These are phyloP conservation scores for Dinothrombium tinctorium DNA, from an alignment of 1,140 invertebrate species.

Conservation along the genomic window DNA sequence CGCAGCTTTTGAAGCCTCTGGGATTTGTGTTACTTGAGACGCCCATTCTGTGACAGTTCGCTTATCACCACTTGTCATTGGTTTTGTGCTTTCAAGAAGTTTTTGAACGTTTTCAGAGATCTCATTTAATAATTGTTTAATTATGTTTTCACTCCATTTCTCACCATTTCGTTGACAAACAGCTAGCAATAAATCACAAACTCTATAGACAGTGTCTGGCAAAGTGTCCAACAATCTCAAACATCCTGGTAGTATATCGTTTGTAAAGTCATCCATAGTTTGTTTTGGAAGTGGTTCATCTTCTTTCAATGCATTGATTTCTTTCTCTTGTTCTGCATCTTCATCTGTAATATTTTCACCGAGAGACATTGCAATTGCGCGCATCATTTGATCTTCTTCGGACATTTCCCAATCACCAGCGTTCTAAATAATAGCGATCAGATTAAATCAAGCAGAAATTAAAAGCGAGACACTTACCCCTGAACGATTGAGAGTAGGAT, in stretches of 20 bases:
- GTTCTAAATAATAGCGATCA: too few species aligned
- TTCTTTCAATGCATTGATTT: constrained; percentile 20
- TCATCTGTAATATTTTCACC: constrained; percentile 23
- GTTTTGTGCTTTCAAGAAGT: constrained; percentile 14
- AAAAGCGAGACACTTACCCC: too few species aligned
- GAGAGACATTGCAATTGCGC: constrained; percentile 45
- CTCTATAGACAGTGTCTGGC: constrained; percentile 55
- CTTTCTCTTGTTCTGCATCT: constrained; percentile 13
- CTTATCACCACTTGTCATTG: constrained; percentile 14
- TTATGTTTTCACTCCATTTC: constrained; percentile 37
- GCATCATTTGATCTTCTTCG: constrained; percentile 43
- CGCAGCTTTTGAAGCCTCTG: constrained; percentile 34
- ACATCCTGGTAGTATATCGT: constrained; percentile 38
- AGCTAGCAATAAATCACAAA: constrained; percentile 53
- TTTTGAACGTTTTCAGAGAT: constrained; percentile 12
- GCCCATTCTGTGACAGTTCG: constrained; percentile 18
- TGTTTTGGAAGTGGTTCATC: constrained; percentile 27
- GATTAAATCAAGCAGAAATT: too few species aligned
- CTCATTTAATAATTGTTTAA: constrained; percentile 33
- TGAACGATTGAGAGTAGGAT: constrained; percentile 25
- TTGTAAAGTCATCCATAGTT: constrained; percentile 38
- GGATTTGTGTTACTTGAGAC: constrained; percentile 25
- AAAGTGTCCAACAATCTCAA: constrained; percentile 46
- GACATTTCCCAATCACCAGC: constrained; percentile 31
- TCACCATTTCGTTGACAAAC: constrained; percentile 49